Percentiles rank a stretch among this genome's conserved stretches.
These are phyloP conservation scores for Etheostoma perlongum DNA, from an alignment of 2,797 vertebrate species.

Conservation along the genomic window DNA sequence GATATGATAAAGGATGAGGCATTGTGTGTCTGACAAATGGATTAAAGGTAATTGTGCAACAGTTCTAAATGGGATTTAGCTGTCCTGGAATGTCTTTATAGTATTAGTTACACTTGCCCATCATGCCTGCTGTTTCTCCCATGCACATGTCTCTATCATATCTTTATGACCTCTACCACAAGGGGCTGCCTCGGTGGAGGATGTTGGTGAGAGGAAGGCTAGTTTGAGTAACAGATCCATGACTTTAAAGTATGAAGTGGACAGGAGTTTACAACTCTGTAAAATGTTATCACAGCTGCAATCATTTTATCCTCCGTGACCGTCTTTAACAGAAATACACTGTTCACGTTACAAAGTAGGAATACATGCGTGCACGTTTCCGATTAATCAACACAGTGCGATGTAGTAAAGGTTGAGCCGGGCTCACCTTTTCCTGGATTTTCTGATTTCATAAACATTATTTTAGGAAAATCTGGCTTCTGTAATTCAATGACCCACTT, in stretches of 20 bases:
- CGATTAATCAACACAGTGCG: background rate
- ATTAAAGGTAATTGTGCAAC: background rate
- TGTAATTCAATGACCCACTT: conserved; percentile 9
- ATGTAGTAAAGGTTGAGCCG: no score
- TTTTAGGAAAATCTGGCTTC: background rate
- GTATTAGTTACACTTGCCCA: background rate
- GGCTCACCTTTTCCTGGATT: background rate
- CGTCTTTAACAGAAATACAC: background rate
- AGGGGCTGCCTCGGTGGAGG: background rate
- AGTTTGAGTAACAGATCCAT: background rate
- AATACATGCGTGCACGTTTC: background rate
- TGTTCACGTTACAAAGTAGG: background rate
- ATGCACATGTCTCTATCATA: background rate
- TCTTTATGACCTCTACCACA: background rate
- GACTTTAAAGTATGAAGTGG: background rate
- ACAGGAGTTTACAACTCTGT: background rate
- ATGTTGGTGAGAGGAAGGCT: background rate
- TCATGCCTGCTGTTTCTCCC: background rate
- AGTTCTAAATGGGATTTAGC: background rate
- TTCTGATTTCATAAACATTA: background rate
- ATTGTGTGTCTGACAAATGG: background rate
- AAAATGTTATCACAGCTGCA: background rate
- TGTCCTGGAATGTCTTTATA: background rate
- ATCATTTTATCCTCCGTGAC: background rate
- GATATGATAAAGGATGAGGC: background rate